A percentile compares a stretch with the other conserved stretches of the same genome.
phyloP scores from a whole-genome alignment of 2,888 invertebrate species.

The Melanchra persicariae region DNA sequence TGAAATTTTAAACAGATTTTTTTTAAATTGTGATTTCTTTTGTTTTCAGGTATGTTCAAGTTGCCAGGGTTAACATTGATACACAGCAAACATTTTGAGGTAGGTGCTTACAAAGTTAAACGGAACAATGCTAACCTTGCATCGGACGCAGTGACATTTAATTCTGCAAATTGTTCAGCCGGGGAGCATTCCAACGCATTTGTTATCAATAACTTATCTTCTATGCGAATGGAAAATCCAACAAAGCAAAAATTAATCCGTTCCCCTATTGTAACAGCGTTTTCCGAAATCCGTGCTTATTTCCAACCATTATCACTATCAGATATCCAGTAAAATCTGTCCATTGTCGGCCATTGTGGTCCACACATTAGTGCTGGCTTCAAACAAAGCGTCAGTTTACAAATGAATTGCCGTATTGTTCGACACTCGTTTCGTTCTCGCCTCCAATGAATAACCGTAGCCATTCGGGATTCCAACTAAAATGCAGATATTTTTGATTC shows the following conservation, averaged over 20 bases:
- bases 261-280: conserved; percentile 22
- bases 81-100: neutral
- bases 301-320: conserved; percentile 44
- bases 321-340: conserved; percentile 56
- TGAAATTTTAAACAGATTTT: too few relatives aligned
- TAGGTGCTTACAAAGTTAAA: conserved; percentile 16
- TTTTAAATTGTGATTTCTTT: too few relatives aligned
- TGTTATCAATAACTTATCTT: conserved; percentile 21
- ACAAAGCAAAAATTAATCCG: conserved; percentile 53
- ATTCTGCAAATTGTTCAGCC: neutral
- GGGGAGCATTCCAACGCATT: conserved; percentile 14
- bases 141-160: conserved; percentile 5
- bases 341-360: conserved; percentile 39
- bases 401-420: conserved; percentile 65
- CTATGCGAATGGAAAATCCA: conserved; percentile 12
- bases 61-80: neutral
- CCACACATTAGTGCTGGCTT: conserved; percentile 53
- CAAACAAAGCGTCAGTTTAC: conserved; percentile 63
- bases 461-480: conserved; percentile 42
- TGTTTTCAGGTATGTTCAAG: conserved; percentile 49
- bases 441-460: conserved; percentile 31
- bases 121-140: neutral
- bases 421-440: conserved; percentile 37
- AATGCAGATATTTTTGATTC: conserved; percentile 55
- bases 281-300: conserved; percentile 37